phyloP scores from a whole-genome alignment of 2,797 vertebrate species.

The Huso huso region DNA sequence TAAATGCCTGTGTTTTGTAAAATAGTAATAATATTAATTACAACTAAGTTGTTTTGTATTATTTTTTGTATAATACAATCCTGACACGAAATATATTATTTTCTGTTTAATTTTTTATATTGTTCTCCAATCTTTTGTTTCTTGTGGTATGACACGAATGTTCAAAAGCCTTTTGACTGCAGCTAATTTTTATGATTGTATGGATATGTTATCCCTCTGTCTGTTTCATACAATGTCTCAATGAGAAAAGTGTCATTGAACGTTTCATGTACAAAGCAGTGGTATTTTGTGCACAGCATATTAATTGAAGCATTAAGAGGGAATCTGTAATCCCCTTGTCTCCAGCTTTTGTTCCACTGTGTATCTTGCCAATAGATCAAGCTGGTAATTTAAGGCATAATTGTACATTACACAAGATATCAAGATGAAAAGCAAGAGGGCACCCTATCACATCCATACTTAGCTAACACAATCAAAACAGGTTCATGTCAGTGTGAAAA shows the following conservation, averaged over 20 bases:
- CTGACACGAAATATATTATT: neutral
- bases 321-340: slow-evolving; percentile 47
- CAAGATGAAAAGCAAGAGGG: slow-evolving; percentile 64
- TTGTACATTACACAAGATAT: slow-evolving; percentile 55
- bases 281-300: slow-evolving; percentile 49
- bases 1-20: too few relatives aligned
- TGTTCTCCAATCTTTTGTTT: neutral
- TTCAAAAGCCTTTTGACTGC: neutral
- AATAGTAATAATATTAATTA: too few relatives aligned
- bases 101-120: slow-evolving; percentile 7
- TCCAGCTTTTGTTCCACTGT: slow-evolving; percentile 50
- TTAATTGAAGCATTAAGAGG: slow-evolving; percentile 63
- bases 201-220: slow-evolving; percentile 17
- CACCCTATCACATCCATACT: slow-evolving; percentile 54
- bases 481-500: slow-evolving; percentile 63
- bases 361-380: slow-evolving; percentile 56
- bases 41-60: neutral
- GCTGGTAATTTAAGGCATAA: slow-evolving; percentile 56
- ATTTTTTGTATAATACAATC: slow-evolving; percentile 1
- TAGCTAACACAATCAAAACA: slow-evolving; percentile 49
- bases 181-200: slow-evolving; percentile 5
- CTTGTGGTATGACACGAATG: neutral
- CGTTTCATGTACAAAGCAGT: slow-evolving; percentile 31
- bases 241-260: slow-evolving; percentile 22
- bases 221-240: slow-evolving; percentile 21